These are phyloP conservation scores for Brienomyrus longianalis DNA, from an alignment of 2,113 vertebrate genomes.

Conservation along the genomic window DNA sequence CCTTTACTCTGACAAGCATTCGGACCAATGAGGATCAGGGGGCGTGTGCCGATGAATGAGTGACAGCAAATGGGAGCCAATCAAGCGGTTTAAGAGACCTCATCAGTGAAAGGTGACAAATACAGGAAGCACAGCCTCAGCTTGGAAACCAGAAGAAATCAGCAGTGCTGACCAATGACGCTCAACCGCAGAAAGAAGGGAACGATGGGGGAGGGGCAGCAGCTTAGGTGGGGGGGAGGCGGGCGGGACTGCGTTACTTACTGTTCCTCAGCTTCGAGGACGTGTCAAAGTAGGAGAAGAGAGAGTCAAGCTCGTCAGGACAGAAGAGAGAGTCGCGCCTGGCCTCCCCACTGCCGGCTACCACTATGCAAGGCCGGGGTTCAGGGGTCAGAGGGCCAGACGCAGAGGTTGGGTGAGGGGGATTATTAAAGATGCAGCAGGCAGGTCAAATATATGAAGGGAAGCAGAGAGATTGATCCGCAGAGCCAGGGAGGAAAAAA, in stretches of 20 bases:
- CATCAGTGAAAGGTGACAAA: neutral
- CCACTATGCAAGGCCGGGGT: conserved; percentile 52
- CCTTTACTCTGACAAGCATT: neutral
- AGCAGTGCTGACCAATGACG: neutral
- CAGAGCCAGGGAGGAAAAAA: conserved; percentile 6
- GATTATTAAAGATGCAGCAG: conserved; percentile 62
- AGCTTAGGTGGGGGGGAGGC: conserved; percentile 55
- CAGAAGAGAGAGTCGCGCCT: conserved; percentile 92
- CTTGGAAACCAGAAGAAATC: neutral
- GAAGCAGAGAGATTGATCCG: conserved; percentile 42
- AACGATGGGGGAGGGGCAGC: neutral
- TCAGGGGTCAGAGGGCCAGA: neutral
- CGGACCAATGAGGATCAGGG: neutral
- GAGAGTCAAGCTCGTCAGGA: conserved; percentile 92
- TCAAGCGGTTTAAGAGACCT: neutral
- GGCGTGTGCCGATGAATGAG: neutral
- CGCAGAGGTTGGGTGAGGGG: conserved; percentile 56
- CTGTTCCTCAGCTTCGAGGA: conserved; percentile 76
- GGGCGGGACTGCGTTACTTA: conserved; percentile 60
- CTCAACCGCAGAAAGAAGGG: neutral
- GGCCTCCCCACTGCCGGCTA: conserved; percentile 81
- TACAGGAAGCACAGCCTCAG: neutral
- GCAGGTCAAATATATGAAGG: conserved; percentile 55
- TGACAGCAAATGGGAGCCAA: neutral
- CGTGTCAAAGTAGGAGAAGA: conserved; percentile 97